Evolutionary conservation across 1,140 invertebrate species (phyloP), one percentile per base, ranked within the genome.

Genomic region (Ostrea edulis): DNA sequence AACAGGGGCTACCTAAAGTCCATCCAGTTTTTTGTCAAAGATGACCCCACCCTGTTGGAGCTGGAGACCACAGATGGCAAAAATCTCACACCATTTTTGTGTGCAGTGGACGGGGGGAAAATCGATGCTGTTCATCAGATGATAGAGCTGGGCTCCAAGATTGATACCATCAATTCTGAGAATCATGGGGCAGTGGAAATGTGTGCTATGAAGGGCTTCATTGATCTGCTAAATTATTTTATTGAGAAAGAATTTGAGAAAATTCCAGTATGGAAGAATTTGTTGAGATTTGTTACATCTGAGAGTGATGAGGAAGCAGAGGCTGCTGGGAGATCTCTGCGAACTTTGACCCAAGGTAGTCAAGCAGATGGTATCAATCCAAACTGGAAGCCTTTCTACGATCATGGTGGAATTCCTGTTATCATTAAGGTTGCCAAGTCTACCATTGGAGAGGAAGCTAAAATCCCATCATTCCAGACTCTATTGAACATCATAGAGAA

Each of bases 111-210:
- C 53, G 93, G 92, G 11, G 93, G 93, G 11, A 92, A 93, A 77
- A 85, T 93, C 8, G 94, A 95, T 17, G 92, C 93, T 35, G 92
- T 94, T 20, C 87, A 89, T 17, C 93, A 90, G 62, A 88, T 95
- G n/a, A 90, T 95, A 4, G 86, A 89, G 51, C 88, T 93, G 44
- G 92, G 92, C 3, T 91, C 93, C 12, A 93, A 94, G 88, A 85
- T 94, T n/a, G 88, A 90, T 86, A 91, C 89, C 0, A 91, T 92
- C 12, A 93, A 94, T 88, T 89, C 90, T 8, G 91, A 92, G 25
- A 94, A 94, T 83, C 93, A 95, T 89, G 94, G 94, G 17, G 93
- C 92, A 11, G 92, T 95, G 62, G 94, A 95, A 86, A 91, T 95
- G 20, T 93, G 92, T 88, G 92, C 93, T 25, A 87, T 93, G 68